These are phyloP conservation scores for Nephrotoma guestfalica DNA, from an alignment of 2,888 invertebrate species.

Conservation along the genomic window DNA sequence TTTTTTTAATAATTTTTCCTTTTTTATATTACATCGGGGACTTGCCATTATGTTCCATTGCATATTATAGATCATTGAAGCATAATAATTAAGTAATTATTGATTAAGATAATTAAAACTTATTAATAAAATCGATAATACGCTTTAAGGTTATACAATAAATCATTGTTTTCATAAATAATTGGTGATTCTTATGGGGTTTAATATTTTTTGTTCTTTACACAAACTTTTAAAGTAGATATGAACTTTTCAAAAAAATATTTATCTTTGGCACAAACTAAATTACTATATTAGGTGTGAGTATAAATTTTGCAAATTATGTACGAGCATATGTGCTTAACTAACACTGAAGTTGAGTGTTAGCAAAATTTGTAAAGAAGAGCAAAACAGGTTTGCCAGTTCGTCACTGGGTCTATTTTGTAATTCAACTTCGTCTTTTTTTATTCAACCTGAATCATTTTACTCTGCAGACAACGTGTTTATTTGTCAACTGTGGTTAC, in stretches of 20 bases:
- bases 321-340: too few species aligned
- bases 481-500: too few species aligned
- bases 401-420: too few species aligned
- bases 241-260: not conserved
- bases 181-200: not conserved
- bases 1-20: not conserved
- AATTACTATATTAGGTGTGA: not conserved
- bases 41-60: not conserved
- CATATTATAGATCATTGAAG: not conserved
- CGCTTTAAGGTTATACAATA: not conserved
- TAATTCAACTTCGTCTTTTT: too few species aligned
- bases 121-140: not conserved
- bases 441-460: too few species aligned
- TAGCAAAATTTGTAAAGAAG: too few species aligned
- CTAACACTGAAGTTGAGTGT: too few species aligned
- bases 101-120: not conserved
- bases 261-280: not conserved
- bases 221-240: not conserved
- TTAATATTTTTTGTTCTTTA: not conserved
- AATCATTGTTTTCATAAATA: not conserved
- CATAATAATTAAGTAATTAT: not conserved
- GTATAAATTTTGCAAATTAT: too few species aligned
- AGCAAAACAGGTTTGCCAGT: too few species aligned
- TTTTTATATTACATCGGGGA: not conserved
- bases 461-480: too few species aligned